phyloP scores from a whole-genome alignment of 2,797 vertebrate genomes.

The Oreochromis mossambicus region DNA sequence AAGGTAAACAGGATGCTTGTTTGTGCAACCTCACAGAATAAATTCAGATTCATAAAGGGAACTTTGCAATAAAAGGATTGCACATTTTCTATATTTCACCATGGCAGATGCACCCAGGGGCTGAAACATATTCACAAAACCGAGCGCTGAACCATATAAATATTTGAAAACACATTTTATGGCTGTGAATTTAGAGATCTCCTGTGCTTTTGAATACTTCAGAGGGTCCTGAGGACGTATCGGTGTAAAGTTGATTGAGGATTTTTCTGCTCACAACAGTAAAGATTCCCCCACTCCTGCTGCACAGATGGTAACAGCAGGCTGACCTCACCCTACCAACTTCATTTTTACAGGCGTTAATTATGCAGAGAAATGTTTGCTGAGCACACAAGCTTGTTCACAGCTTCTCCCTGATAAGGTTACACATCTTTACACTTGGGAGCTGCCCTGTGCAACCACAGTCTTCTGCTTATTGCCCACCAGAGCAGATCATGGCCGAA shows the following conservation, averaged over 20 bases:
- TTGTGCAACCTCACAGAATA: neutral
- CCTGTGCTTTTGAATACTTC: slow-evolving; percentile 14
- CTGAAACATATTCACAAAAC: slow-evolving; percentile 14
- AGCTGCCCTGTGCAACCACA: slow-evolving; percentile 10
- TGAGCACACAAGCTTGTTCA: slow-evolving; percentile 30
- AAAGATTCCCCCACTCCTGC: neutral
- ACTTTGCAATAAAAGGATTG: slow-evolving; percentile 6
- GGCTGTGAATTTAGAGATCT: neutral
- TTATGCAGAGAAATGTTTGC: slow-evolving; percentile 41
- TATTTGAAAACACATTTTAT: slow-evolving; percentile 34
- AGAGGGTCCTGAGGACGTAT: neutral
- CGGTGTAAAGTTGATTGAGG: neutral
- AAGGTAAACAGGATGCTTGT: neutral
- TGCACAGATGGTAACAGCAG: slow-evolving; percentile 37
- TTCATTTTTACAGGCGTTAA: slow-evolving; percentile 42
- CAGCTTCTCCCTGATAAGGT: slow-evolving; percentile 17
- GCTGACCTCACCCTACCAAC: slow-evolving; percentile 20
- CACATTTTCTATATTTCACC: slow-evolving; percentile 23
- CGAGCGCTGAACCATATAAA: slow-evolving; percentile 3
- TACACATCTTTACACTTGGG: slow-evolving; percentile 28
- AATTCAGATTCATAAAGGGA: neutral
- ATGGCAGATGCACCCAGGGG: neutral
- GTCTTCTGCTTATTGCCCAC: slow-evolving; percentile 16
- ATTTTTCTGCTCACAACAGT: neutral
- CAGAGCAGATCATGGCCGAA: neutral